Evolutionary conservation across 2,797 vertebrate species (phyloP).

Genomic region (Rachycentron canadum): DNA sequence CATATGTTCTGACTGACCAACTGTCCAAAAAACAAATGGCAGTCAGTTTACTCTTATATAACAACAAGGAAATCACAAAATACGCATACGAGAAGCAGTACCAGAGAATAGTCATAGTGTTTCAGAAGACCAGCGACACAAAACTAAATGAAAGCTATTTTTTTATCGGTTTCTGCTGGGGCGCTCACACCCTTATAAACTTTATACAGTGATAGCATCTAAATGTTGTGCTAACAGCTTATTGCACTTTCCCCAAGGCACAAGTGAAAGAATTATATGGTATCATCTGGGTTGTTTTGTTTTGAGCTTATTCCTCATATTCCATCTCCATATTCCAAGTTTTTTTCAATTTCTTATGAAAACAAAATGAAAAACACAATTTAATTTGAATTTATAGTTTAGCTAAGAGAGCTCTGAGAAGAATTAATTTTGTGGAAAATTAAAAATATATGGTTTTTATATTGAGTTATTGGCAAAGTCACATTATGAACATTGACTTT

Average conservation of each 20-base stretch:
- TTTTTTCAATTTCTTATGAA: background rate
- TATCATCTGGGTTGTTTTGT: background rate
- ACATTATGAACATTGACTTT: constrained; percentile 10
- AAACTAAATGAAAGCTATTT: too few species aligned
- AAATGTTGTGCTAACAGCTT: background rate
- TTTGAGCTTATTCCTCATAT: background rate
- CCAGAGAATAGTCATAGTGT: background rate
- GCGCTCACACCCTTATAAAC: background rate
- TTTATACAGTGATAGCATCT: background rate
- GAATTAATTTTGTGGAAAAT: background rate
- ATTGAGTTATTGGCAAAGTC: background rate
- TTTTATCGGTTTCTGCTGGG: too few species aligned
- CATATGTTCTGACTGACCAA: background rate
- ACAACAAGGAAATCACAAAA: background rate
- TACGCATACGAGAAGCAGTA: background rate
- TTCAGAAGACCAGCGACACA: too few species aligned
- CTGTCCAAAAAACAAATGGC: background rate
- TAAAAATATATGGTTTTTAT: background rate
- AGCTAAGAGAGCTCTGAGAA: background rate
- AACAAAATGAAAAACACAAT: background rate
- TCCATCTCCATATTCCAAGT: too few species aligned
- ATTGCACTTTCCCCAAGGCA: background rate
- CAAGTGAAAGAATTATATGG: too few species aligned
- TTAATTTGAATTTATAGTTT: background rate
- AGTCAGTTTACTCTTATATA: background rate